These are phyloP conservation scores for Lycocerus yunnanus DNA, from an alignment of 2,888 invertebrate genomes.

Conservation along the genomic window DNA sequence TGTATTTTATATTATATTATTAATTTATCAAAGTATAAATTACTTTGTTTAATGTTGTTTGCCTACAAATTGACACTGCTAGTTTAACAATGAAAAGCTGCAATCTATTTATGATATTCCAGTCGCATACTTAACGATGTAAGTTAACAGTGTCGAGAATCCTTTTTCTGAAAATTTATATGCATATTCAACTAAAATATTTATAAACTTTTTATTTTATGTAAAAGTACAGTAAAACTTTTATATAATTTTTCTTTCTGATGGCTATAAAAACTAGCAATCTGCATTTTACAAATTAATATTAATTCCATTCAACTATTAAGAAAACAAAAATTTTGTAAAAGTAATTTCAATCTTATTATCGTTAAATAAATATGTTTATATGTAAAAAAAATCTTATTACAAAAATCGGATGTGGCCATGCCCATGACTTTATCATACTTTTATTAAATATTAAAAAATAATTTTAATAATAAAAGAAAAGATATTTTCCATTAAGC, in stretches of 20 bases:
- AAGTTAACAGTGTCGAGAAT: not conserved
- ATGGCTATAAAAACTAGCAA: not conserved
- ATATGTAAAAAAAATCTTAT: too few relatives aligned
- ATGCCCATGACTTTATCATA: too few relatives aligned
- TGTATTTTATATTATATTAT: too few relatives aligned
- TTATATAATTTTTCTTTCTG: not conserved
- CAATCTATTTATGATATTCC: not conserved
- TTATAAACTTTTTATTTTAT: not conserved
- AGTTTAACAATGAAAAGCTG: not conserved
- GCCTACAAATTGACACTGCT: not conserved
- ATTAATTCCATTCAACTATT: not conserved
- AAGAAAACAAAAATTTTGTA: not conserved
- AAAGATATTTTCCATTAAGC: too few relatives aligned
- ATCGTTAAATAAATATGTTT: too few relatives aligned
- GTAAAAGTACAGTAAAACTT: not conserved
- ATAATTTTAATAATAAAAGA: too few relatives aligned
- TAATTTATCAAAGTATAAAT: too few relatives aligned
- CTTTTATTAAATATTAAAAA: too few relatives aligned
- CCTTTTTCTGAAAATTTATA: not conserved
- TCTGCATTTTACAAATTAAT: not conserved
- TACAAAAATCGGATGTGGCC: too few relatives aligned
- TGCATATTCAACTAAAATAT: not conserved
- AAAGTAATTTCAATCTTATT: too few relatives aligned
- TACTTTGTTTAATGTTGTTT: too few relatives aligned
- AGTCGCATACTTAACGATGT: not conserved